These are phyloP conservation scores for Siphamia tubifer DNA, from an alignment of 2,113 vertebrate species.

Conservation along the genomic window DNA sequence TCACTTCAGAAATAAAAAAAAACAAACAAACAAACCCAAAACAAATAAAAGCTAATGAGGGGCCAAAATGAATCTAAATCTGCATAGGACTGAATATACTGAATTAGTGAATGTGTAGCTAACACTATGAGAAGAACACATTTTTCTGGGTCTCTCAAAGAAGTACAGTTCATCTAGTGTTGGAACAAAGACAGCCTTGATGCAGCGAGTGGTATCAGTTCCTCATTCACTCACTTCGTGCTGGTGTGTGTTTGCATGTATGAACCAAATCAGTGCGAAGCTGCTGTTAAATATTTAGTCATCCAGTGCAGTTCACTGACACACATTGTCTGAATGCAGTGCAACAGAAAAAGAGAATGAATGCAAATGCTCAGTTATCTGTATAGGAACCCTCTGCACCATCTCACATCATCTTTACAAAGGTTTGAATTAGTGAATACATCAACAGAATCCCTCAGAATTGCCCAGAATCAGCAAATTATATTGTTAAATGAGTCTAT, in stretches of 20 bases:
- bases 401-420: neutral
- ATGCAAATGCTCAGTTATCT: conserved; percentile 22
- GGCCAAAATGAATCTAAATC: too few species aligned
- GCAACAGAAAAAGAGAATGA: conserved; percentile 19
- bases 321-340: conserved; percentile 26
- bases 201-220: conserved; percentile 12
- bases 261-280: conserved; percentile 1
- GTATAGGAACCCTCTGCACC: neutral
- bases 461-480: conserved; percentile 22
- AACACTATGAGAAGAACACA: too few species aligned
- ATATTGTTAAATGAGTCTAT: neutral
- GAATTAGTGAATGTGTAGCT: too few species aligned
- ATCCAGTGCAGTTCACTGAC: conserved; percentile 11
- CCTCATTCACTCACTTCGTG: conserved; percentile 40
- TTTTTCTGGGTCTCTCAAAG: conserved; percentile 9
- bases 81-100: too few species aligned
- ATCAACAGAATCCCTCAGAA: neutral
- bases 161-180: conserved; percentile 41
- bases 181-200: conserved; percentile 60
- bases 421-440: neutral
- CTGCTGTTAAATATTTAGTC: conserved; percentile 9
- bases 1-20: too few species aligned
- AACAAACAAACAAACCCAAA: too few species aligned
- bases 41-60: too few species aligned
- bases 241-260: conserved; percentile 12